Base-by-base conservation (phyloP, 2,888 invertebrate genomes). In the Trimorus sp. region DNA sequence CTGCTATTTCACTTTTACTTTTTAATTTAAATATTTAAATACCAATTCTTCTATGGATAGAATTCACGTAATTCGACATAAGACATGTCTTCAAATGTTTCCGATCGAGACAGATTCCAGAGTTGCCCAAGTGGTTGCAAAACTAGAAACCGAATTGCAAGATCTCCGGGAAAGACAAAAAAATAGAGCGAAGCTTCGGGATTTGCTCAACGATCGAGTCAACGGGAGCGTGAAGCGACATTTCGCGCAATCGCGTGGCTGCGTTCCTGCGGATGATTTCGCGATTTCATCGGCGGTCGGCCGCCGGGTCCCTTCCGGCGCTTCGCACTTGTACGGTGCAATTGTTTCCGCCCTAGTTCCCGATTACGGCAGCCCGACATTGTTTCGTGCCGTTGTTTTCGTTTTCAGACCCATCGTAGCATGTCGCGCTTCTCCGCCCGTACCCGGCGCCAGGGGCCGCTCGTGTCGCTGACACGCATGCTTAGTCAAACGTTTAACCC, bases 271-370 rank as follows among this genome's bases (percentile, higher is more conserved):
- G 79, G 79, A 78, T 84, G 79, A 79, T 70, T 84, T 70, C 73
- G 79, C 84, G 82, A 79, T 84, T 82, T 84, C 79, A 82, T 82
- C 78, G 77, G 73, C 69, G 66, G 60, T 75, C 81, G 79, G 62
- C 51, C 63, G 63, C 51, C 62, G 85, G 85, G 85, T 78, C 85
- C 86, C 86, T 90, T 90, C 91, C 90, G 91, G 89, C 87, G 90
- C 90, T 90, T 90, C 90, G 91, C 91, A 90, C 91, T 90, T 90
- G 90, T 87, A 88, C 89, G 89, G 89, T 89, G 90, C 90, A 88
- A 91, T 90, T 90, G 90, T 91, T 91, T 91, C 90, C 90, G 90
- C 90, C 90, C 90, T 91, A 90, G 90, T 91, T 91, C 89, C 85
- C 88, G 84, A 86, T 91, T 91, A 88, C 90, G 90, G 87, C 90